A percentile compares a stretch with the other conserved stretches of the same genome.
phyloP scores from a whole-genome alignment of 2,113 vertebrate species.

The Opisthocomus hoazin region DNA sequence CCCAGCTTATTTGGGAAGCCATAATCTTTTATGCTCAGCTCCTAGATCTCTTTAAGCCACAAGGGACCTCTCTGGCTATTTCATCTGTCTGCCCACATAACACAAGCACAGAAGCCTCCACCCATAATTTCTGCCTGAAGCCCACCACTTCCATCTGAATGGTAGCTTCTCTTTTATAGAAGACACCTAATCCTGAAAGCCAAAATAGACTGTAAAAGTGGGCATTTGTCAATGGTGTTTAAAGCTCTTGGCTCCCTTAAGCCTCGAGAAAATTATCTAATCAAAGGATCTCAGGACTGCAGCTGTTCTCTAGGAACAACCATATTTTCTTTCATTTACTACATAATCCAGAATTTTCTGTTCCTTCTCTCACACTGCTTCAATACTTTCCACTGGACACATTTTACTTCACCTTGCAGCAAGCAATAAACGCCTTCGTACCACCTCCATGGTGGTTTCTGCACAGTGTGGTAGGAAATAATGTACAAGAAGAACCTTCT shows the following conservation, averaged over 20 bases:
- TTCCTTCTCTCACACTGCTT: neutral
- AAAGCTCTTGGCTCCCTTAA: neutral
- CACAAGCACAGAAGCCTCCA: neutral
- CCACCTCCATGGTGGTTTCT: neutral
- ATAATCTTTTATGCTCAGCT: neutral
- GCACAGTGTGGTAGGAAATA: neutral
- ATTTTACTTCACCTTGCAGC: neutral
- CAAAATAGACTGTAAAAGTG: neutral
- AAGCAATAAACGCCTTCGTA: neutral
- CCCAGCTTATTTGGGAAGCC: neutral
- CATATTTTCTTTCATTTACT: neutral
- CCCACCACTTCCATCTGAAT: neutral
- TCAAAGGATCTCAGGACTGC: neutral
- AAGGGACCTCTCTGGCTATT: neutral
- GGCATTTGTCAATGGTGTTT: neutral
- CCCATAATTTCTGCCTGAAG: neutral
- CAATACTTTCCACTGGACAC: neutral
- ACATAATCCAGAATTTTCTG: neutral
- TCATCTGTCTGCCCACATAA: neutral
- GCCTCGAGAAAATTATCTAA: neutral
- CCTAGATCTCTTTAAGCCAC: neutral
- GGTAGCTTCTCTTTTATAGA: neutral
- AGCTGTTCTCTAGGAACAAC: neutral
- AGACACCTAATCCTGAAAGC: neutral
- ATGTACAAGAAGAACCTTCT: neutral